Percentiles rank a stretch among this genome's conserved stretches.
phyloP scores from a whole-genome alignment of 2,113 vertebrate genomes.

The Sus scrofa region DNA sequence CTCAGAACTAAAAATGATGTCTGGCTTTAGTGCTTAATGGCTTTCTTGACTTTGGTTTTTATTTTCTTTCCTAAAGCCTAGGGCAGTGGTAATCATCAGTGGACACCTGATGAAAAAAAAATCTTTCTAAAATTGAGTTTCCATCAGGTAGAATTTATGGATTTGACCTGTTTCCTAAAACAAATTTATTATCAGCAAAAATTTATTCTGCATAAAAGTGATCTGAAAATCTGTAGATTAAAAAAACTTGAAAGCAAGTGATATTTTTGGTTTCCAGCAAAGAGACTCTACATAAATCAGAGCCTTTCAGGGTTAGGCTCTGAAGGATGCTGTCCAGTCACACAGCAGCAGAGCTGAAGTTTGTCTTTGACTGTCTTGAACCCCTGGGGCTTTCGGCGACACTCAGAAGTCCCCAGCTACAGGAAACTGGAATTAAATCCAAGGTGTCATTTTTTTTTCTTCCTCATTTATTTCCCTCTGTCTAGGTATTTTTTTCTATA shows the following conservation, averaged over 20 bases:
- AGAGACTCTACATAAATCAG: not conserved
- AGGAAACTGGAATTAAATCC: not conserved
- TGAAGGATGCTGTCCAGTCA: not conserved
- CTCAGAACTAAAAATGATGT: constrained; percentile 49
- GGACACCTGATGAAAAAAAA: not conserved
- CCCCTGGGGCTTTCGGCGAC: not conserved
- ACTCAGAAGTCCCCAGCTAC: not conserved
- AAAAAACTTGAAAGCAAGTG: constrained; percentile 17
- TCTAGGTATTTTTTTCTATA: not conserved
- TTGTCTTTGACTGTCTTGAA: no score
- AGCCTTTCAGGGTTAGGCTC: not conserved
- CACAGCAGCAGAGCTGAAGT: not conserved
- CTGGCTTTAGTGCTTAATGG: constrained; percentile 41
- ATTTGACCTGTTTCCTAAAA: constrained; percentile 59
- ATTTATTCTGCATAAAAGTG: constrained; percentile 21
- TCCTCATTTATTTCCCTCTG: not conserved
- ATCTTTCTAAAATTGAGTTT: constrained; percentile 16
- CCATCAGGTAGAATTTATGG: constrained; percentile 8
- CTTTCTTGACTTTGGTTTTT: constrained; percentile 51
- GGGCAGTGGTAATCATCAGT: not conserved
- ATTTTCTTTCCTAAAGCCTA: constrained; percentile 34
- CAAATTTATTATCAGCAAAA: constrained; percentile 54
- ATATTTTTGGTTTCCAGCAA: constrained; percentile 16
- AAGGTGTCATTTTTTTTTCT: not conserved
- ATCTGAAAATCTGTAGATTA: constrained; percentile 44